These are phyloP conservation scores for Aptenodytes patagonicus DNA, from an alignment of 2,113 vertebrate genomes.

Conservation along the genomic window DNA sequence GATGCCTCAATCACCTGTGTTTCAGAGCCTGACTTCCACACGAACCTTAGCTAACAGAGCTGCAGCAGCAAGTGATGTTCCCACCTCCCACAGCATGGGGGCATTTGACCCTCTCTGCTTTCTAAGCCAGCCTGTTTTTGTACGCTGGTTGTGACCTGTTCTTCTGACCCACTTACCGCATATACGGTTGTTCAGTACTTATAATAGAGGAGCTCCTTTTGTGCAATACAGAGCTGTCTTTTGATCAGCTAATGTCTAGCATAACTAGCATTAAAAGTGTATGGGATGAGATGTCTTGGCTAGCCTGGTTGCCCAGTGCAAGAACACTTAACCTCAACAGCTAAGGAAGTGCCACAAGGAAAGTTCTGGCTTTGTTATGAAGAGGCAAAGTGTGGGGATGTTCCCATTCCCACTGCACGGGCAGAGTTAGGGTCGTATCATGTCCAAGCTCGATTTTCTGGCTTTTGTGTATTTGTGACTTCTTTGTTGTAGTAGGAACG, in stretches of 20 bases:
- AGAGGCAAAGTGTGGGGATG: not conserved
- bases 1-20: accelerated
- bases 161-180: not conserved
- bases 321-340: not conserved
- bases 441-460: not conserved
- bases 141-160: not conserved
- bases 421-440: accelerated
- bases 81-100: not conserved
- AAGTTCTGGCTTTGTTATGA: not conserved
- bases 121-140: not conserved
- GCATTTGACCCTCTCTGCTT: not conserved
- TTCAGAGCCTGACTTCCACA: not conserved
- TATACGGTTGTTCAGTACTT: accelerated
- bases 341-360: not conserved
- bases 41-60: not conserved
- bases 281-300: not conserved
- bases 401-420: not conserved
- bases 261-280: not conserved
- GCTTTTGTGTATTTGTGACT: not conserved
- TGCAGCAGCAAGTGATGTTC: not conserved
- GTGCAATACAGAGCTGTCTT: not conserved
- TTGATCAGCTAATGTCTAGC: not conserved
- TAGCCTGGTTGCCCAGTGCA: not conserved
- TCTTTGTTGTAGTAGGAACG: not conserved
- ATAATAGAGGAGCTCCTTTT: not conserved